Base-by-base conservation (phyloP, 1,140 invertebrate species). In the Gonioctena quinquepunctata region DNA sequence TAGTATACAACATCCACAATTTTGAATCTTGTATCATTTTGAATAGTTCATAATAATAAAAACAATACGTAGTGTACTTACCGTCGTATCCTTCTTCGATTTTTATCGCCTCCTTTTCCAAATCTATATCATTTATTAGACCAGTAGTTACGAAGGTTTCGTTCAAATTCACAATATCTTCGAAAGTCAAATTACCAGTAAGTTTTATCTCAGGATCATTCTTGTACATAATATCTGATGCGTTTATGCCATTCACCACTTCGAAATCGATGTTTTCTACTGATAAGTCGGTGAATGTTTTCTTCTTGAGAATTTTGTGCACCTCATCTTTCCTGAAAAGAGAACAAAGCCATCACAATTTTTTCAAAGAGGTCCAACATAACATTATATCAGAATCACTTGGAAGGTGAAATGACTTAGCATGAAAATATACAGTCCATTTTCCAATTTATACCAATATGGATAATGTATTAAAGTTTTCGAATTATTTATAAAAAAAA, bases 241-340 rank as follows among this genome's bases (percentile, higher is more conserved):
- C 48, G 26, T 60, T 72, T 13, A 73, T 68, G 11, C 76, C 72
- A 66, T 77, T 79, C 1, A 81, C 56, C 26, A 57, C 77, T 49
- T 76, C 70, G 66, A 80, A 79, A 70, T 69, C 56, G 6, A 81
- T 11, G 66, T 79, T 70, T 18, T 73, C 56, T 4, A 72, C 42
- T 49, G 62, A 27, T 22, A 77, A 3, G 60, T 72, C 72, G 23
- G n/a, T 66, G 33, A 81, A 76, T n/a, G 56, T 77, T 72, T 79
- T 81, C 16, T 66, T 33, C 7, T 72, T 71, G 18, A 11, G 27
- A 19, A 79, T 68, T 18, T 18, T 19, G 50, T 63, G 28, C 11
- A 71, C 54, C 1, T 70, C 25, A 52, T 78, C 26, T 70, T 70
- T 73, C 48, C 77, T 79, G 50, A 69, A 77, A 60, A 50, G n/a